Evolutionary conservation across 2,113 vertebrate species (phyloP).

Genomic region (Peucedramus taeniatus): DNA sequence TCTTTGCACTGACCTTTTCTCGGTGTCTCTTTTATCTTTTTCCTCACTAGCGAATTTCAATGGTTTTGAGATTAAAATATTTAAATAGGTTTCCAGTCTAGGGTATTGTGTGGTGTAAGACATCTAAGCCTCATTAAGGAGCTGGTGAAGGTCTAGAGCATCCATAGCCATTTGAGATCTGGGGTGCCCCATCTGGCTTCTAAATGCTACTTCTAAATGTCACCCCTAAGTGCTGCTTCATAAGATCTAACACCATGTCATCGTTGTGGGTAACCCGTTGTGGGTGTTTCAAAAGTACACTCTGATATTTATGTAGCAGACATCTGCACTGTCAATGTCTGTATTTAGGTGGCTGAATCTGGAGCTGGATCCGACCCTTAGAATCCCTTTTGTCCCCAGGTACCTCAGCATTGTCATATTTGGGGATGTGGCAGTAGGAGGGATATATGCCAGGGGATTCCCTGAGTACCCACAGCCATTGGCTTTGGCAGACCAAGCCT

Average conservation of each 20-base stretch:
- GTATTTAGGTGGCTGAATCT: background rate
- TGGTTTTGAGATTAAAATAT: background rate
- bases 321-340: background rate
- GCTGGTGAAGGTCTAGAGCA: background rate
- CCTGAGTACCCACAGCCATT: background rate
- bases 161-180: background rate
- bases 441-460: background rate
- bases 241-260: background rate
- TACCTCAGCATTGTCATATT: background rate
- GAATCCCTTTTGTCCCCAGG: background rate
- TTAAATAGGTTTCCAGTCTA: background rate
- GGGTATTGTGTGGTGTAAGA: background rate
- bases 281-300: background rate
- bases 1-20: background rate
- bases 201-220: background rate
- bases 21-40: background rate
- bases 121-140: background rate
- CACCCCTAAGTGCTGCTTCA: background rate
- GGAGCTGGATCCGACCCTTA: background rate
- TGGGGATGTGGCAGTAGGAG: background rate
- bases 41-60: background rate
- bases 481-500: background rate
- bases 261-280: background rate
- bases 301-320: background rate
- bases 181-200: background rate